Conservation (phyloP, 2,113 vertebrate genomes). For the Laticauda colubrina region DNA sequence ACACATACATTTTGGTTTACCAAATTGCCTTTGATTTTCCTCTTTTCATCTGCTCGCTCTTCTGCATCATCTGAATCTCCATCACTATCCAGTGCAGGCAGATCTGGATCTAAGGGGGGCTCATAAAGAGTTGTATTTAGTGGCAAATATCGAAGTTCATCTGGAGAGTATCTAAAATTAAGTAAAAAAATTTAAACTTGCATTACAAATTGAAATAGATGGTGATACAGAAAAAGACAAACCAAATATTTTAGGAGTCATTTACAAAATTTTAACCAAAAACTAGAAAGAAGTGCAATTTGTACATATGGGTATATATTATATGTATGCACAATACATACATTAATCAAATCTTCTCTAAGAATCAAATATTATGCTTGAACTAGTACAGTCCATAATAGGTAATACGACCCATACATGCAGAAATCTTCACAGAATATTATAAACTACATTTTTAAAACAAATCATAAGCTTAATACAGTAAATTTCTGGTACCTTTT, state of each 20-base stretch:
- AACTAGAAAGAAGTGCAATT: neutral
- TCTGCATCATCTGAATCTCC: slow-evolving; percentile 93
- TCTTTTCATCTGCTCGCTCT: slow-evolving; percentile 82
- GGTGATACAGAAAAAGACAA: neutral
- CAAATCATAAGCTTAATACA: neutral
- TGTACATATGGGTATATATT: neutral
- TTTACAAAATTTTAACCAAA: neutral
- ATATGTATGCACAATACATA: neutral
- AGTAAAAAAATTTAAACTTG: neutral
- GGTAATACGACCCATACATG: neutral
- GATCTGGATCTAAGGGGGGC: slow-evolving; percentile 93
- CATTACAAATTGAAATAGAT: neutral
- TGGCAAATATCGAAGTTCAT: slow-evolving; percentile 93
- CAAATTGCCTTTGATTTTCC: slow-evolving; percentile 82
- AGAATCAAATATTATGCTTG: neutral
- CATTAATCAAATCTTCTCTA: neutral
- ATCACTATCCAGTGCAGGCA: slow-evolving; percentile 90
- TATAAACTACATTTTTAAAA: neutral
- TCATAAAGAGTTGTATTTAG: slow-evolving; percentile 95
- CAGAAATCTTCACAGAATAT: neutral
- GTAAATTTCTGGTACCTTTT: slow-evolving; percentile 80
- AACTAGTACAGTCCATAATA: neutral
- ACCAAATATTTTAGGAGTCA: neutral
- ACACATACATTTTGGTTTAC: slow-evolving; percentile 58
- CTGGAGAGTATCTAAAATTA: slow-evolving; percentile 86